Conservation (phyloP, 2,888 invertebrate genomes). For the Leucophenga maculata region DNA sequence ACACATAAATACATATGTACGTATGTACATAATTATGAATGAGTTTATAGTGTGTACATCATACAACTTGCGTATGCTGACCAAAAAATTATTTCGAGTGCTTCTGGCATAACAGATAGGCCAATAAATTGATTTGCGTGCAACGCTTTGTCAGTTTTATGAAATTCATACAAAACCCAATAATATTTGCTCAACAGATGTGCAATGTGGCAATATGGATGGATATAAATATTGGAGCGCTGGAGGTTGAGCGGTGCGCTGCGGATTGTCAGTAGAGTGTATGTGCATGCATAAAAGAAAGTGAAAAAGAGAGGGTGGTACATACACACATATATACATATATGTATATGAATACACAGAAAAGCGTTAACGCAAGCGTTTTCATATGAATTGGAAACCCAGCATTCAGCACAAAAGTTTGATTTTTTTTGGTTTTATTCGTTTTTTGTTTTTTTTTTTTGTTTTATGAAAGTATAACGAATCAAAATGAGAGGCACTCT, state of each 20-base stretch:
- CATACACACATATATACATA: too few relatives aligned
- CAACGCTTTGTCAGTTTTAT: neutral
- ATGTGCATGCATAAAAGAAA: neutral
- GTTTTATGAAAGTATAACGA: conserved; percentile 20
- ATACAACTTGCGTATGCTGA: too few relatives aligned
- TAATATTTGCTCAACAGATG: conserved; percentile 21
- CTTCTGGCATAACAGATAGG: too few relatives aligned
- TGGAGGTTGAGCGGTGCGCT: neutral
- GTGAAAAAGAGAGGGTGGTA: neutral
- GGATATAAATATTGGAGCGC: neutral
- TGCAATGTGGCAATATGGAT: conserved; percentile 4
- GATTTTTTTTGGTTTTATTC: neutral
- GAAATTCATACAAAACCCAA: neutral
- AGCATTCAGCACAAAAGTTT: conserved; percentile 18
- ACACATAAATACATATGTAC: conserved; percentile 10
- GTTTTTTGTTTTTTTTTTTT: neutral
- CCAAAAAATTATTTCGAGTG: too few relatives aligned
- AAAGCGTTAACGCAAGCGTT: conserved; percentile 9
- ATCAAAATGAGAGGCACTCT: conserved; percentile 19
- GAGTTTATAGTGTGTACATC: too few relatives aligned
- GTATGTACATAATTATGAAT: neutral
- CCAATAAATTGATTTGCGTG: too few relatives aligned
- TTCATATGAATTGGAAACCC: conserved; percentile 2
- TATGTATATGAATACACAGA: too few relatives aligned
- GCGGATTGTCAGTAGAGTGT: neutral